These are phyloP conservation scores for Sparus aurata DNA, from an alignment of 2,797 vertebrate genomes.

Conservation along the genomic window DNA sequence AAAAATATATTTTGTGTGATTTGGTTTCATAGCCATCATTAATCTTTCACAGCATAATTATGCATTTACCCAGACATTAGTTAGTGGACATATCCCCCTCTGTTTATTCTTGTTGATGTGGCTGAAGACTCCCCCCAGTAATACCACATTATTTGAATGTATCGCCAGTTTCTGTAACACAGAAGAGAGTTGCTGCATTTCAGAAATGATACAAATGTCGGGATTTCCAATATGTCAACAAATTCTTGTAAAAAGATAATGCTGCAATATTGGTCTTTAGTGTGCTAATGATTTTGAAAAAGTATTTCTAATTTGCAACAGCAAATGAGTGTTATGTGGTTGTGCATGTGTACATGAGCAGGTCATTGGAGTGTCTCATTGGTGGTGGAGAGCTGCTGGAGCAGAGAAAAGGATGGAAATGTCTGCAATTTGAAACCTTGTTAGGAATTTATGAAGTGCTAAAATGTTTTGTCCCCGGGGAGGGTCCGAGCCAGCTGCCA, in stretches of 20 bases:
- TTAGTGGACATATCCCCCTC: neutral
- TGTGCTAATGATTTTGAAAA: conserved; percentile 37
- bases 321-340: conserved; percentile 36
- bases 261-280: conserved; percentile 41
- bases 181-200: conserved; percentile 16
- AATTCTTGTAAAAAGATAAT: neutral
- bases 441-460: conserved; percentile 99
- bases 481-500: conserved; percentile 92
- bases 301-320: conserved; percentile 36
- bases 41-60: neutral
- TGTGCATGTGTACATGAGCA: conserved; percentile 34
- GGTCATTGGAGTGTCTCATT: conserved; percentile 70
- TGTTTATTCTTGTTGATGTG: neutral
- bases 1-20: neutral
- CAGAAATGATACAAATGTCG: conserved; percentile 23
- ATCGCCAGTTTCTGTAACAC: conserved; percentile 6
- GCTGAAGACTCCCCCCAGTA: conserved; percentile 6
- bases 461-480: conserved; percentile 96
- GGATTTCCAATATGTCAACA: conserved; percentile 45
- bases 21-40: conserved; percentile 2
- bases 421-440: conserved; percentile 96
- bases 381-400: conserved; percentile 79
- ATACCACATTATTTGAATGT: conserved; percentile 14
- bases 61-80: neutral
- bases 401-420: conserved; percentile 89